Evolutionary conservation across 2,797 vertebrate species (phyloP), one percentile per base, ranked within the genome.

Genomic region (Propithecus perrieri): DNA sequence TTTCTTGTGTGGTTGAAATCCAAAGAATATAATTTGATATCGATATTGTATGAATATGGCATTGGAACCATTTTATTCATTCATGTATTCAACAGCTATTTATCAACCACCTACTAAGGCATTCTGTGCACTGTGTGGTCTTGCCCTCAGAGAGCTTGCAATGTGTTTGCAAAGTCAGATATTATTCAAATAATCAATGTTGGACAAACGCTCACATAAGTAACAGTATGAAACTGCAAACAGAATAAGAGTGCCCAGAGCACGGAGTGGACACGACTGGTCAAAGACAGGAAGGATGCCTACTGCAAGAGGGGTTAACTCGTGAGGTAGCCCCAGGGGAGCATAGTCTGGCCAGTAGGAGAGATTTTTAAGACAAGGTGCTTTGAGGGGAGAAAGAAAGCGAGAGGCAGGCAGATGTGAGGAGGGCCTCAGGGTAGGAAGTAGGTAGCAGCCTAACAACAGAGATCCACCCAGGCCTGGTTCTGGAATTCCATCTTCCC

Each of bases 261-360:
- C 2, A 2, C 1, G 63, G 4, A 6, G 38, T 9, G 76, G 76
- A 12, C 33, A 5, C 30, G 5, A 13, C 26, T 38, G 4, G 41
- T 28, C 14, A 41, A 80, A 80, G 24, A 57, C 4, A 80, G 35
- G 53, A 41, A 26, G 5, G 43, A 61, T 2, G 24, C 20, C 26
- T 7, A 2, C 9, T 4, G 18, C 5, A 17, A 38, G 67, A 11
- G 61, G 8, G 35, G 28, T 4, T 14, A 11, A 17, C 50, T 38
- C 0, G 12, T 17, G 79, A 4, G 26, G 55, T 50, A 6, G n/a
- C 1, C 35, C 46, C 2, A 3, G 24, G 71, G 35, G 2, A 48
- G 1, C 18, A 28, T 1, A 0, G 0, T 14, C 50, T 2, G 15
- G 24, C 38, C 9, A 38, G 20, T 1, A 14, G 24, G 76, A 24